Conservation (phyloP, 2,113 vertebrate genomes). For the Pogona vitticeps region DNA sequence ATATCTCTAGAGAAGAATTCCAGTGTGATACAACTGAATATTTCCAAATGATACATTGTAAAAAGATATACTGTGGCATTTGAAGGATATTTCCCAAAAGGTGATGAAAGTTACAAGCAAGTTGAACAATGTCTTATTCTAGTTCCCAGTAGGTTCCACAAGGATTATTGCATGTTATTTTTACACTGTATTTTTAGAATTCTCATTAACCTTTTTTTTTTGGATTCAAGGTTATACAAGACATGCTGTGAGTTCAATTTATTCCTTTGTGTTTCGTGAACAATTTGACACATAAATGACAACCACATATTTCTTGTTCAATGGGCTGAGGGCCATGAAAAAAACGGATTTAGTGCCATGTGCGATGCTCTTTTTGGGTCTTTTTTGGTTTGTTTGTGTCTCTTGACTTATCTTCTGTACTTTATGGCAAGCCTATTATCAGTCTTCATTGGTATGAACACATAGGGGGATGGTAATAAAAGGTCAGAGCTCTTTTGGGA, state of each 20-base stretch:
- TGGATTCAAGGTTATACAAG: slow-evolving; percentile 56
- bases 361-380: background rate
- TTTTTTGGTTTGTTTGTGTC: slow-evolving; percentile 16
- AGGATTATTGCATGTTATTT: slow-evolving; percentile 43
- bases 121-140: slow-evolving; percentile 41
- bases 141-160: slow-evolving; percentile 36
- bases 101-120: slow-evolving; percentile 26
- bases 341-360: slow-evolving; percentile 1
- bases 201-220: slow-evolving; percentile 67
- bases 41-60: slow-evolving; percentile 12
- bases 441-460: background rate
- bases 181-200: slow-evolving; percentile 47
- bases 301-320: slow-evolving; percentile 52
- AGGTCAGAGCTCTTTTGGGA: slow-evolving; percentile 18
- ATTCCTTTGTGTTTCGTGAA: slow-evolving; percentile 38
- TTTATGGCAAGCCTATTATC: background rate
- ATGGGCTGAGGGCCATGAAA: slow-evolving; percentile 36
- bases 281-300: slow-evolving; percentile 61
- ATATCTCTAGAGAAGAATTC: slow-evolving; percentile 5
- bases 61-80: slow-evolving; percentile 27
- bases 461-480: slow-evolving; percentile 25
- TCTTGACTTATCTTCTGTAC: slow-evolving; percentile 22
- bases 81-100: slow-evolving; percentile 43
- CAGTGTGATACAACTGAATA: background rate
- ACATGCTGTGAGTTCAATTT: slow-evolving; percentile 53